Percentiles rank a stretch among this genome's conserved stretches.
Conservation (phyloP, 2,888 invertebrate species). For the Acleris holmiana region DNA sequence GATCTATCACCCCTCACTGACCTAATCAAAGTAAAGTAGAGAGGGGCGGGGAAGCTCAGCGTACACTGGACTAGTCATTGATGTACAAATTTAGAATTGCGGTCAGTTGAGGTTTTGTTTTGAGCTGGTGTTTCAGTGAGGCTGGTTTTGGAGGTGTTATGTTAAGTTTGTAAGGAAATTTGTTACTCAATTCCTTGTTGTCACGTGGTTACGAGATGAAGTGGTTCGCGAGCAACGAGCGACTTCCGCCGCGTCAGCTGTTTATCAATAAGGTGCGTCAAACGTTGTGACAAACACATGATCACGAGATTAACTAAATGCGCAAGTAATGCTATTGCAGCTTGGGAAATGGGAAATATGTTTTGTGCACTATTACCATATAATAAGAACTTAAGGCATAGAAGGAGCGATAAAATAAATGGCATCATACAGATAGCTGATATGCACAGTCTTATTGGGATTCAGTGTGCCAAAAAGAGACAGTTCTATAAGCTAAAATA, state of each 20-base stretch:
- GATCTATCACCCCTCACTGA: constrained; percentile 42
- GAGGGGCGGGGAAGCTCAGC: constrained; percentile 49
- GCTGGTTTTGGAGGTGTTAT: constrained; percentile 36
- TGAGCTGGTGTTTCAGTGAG: constrained; percentile 15
- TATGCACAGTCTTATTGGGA: too few relatives aligned
- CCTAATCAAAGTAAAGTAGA: constrained; percentile 42
- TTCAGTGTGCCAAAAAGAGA: too few relatives aligned
- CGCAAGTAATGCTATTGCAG: too few relatives aligned
- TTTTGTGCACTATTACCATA: too few relatives aligned
- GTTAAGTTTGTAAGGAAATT: constrained; percentile 67
- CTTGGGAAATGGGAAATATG: too few relatives aligned
- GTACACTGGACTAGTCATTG: constrained; percentile 52
- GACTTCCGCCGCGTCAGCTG: constrained; percentile 78
- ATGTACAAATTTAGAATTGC: constrained; percentile 47
- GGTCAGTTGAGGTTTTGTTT: constrained; percentile 32
- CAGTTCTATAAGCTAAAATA: too few relatives aligned
- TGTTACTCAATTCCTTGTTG: constrained; percentile 80
- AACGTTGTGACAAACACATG: constrained; percentile 2
- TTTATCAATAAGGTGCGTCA: constrained; percentile 46
- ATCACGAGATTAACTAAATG: too few relatives aligned
- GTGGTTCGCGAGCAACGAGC: constrained; percentile 82
- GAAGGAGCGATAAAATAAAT: too few relatives aligned
- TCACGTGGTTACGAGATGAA: constrained; percentile 81
- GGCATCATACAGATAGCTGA: too few relatives aligned
- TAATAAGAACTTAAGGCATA: too few relatives aligned